phyloP scores from a whole-genome alignment of 2,888 invertebrate genomes.

The Aethes cnicana region DNA sequence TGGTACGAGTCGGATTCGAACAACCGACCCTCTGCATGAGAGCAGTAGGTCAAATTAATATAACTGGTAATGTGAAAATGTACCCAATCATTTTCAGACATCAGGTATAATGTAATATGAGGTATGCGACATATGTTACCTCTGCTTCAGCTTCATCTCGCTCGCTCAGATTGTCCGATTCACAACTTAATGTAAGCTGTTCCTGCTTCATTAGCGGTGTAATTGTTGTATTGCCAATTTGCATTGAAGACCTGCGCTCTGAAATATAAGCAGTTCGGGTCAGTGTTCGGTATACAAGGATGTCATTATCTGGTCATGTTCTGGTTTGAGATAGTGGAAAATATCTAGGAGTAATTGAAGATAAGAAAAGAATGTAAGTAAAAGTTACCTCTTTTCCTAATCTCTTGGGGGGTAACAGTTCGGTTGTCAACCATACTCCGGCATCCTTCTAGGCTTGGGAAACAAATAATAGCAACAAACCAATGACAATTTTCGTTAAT shows the following conservation, averaged over 20 bases:
- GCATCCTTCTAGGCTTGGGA: slow-evolving; percentile 90
- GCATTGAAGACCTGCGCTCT: slow-evolving; percentile 82
- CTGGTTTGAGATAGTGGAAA: too few relatives aligned
- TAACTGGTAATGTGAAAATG: too few relatives aligned
- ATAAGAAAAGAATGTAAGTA: too few relatives aligned
- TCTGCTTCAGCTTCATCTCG: slow-evolving; percentile 92
- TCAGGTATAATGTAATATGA: too few relatives aligned
- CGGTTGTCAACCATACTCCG: slow-evolving; percentile 86
- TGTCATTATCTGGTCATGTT: too few relatives aligned
- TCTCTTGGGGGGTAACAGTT: slow-evolving; percentile 77
- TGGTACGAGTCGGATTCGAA: too few relatives aligned
- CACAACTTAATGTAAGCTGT: slow-evolving; percentile 84
- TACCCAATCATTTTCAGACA: too few relatives aligned
- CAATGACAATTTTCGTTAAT: slow-evolving; percentile 99
- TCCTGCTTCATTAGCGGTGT: slow-evolving; percentile 75
- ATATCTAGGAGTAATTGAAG: too few relatives aligned
- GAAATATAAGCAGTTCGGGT: slow-evolving; percentile 37
- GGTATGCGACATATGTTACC: too few relatives aligned
- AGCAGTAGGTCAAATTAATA: too few relatives aligned
- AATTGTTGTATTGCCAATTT: slow-evolving; percentile 87
- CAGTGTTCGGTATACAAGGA: too few relatives aligned
- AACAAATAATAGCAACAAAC: slow-evolving; percentile 98
- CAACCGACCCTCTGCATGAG: too few relatives aligned
- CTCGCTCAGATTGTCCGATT: slow-evolving; percentile 87
- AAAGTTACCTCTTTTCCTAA: slow-evolving; percentile 76